phyloP scores from a whole-genome alignment of 1,140 invertebrate genomes.

The Leptinotarsa texana region DNA sequence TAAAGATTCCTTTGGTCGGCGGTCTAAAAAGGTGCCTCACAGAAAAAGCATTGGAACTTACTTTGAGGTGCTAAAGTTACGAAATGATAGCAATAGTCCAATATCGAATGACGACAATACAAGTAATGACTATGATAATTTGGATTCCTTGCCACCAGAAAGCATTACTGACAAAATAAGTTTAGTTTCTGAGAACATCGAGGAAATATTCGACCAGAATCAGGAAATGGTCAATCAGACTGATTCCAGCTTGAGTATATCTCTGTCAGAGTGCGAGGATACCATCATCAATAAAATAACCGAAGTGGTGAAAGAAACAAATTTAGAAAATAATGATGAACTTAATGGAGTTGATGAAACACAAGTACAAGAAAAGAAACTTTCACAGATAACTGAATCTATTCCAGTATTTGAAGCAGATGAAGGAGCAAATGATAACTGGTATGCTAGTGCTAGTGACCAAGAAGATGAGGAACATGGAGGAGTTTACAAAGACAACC shows the following conservation, averaged over 20 bases:
- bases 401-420: conserved; percentile 54
- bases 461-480: conserved; percentile 68
- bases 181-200: conserved; percentile 61
- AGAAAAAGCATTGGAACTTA: conserved; percentile 60
- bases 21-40: conserved; percentile 60
- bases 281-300: conserved; percentile 37
- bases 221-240: conserved; percentile 45
- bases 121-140: conserved; percentile 59
- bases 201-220: conserved; percentile 58
- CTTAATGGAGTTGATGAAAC: conserved; percentile 17
- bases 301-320: conserved; percentile 20
- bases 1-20: conserved; percentile 56
- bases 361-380: conserved; percentile 24
- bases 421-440: conserved; percentile 65
- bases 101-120: conserved; percentile 59
- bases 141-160: conserved; percentile 61
- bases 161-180: conserved; percentile 62
- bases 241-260: conserved; percentile 34
- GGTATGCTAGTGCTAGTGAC: conserved; percentile 71
- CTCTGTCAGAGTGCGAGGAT: conserved; percentile 40
- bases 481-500: conserved; percentile 72
- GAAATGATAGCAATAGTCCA: conserved; percentile 60
- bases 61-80: conserved; percentile 57
- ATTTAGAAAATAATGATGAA: conserved; percentile 7
- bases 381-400: conserved; percentile 46